These are phyloP conservation scores for Thrips palmi DNA, from an alignment of 1,140 invertebrate genomes.

Conservation along the genomic window DNA sequence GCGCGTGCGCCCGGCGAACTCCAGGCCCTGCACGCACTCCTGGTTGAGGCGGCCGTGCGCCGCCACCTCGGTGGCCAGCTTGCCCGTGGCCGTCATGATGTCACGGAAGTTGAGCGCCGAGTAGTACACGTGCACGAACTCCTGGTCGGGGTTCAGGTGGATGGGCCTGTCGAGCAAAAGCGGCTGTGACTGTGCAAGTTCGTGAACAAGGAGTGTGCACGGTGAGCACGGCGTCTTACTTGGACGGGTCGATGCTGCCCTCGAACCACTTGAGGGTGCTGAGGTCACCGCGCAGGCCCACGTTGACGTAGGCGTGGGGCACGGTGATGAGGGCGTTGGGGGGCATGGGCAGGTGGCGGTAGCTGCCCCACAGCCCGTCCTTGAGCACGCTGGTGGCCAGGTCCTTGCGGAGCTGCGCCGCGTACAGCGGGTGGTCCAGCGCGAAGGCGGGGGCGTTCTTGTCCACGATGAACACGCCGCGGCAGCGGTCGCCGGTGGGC, in stretches of 20 bases:
- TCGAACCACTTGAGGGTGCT: slow-evolving; percentile 69
- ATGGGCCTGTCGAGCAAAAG: too few species aligned
- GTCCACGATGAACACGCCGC: slow-evolving; percentile 43
- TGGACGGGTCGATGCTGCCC: slow-evolving; percentile 30
- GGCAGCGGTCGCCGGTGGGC: slow-evolving; percentile 18
- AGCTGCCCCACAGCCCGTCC: slow-evolving; percentile 60
- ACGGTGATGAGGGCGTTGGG: slow-evolving; percentile 24
- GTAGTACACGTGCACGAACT: slow-evolving; percentile 30
- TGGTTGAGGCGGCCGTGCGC: slow-evolving; percentile 30
- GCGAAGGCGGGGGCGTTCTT: slow-evolving; percentile 41
- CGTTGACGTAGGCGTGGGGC: slow-evolving; percentile 59
- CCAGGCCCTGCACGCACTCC: slow-evolving; percentile 51
- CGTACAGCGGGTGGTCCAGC: slow-evolving; percentile 38
- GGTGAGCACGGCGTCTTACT: slow-evolving; percentile 24
- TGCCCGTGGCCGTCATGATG: slow-evolving; percentile 57
- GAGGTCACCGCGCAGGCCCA: slow-evolving; percentile 61
- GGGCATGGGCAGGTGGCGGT: slow-evolving; percentile 43
- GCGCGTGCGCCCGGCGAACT: slow-evolving; percentile 39
- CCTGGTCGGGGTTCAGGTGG: slow-evolving; percentile 3
- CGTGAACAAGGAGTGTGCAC: too few species aligned
- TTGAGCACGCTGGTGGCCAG: slow-evolving; percentile 64
- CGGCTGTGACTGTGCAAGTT: too few species aligned
- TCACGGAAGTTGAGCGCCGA: slow-evolving; percentile 58
- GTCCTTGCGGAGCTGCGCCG: slow-evolving; percentile 45
- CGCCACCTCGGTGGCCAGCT: slow-evolving; percentile 40